Evolutionary conservation across 2,797 vertebrate genomes (phyloP), one percentile per base, ranked within the genome.

Genomic region (Craterocephalus amniculus): DNA sequence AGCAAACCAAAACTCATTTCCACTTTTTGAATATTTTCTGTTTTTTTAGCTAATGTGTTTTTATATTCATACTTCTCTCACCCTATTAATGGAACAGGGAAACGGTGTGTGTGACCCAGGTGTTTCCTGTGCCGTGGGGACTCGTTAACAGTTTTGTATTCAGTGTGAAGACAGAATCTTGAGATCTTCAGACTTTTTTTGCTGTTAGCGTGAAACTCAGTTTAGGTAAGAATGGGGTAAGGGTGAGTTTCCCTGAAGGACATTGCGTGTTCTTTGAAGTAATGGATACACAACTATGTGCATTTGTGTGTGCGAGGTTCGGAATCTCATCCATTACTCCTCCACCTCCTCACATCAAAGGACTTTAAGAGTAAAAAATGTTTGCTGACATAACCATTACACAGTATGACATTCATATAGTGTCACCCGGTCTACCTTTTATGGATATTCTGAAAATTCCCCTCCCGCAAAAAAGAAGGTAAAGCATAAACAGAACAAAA

Each of bases 271-370:
- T 49, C 58, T 61, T 48, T 49, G 26, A 54, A 70, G 58, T 27
- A 56, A 34, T 24, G 52, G 51, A 70, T 63, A 13, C 18, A 26
- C 8, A 27, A 14, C 6, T 13, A 35, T 18, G 40, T 43, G 16
- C 60, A 18, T 45, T 13, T 61, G 40, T 24, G 32, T 31, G n/a
- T 6, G 20, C 8, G n/a, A 31, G 26, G 65, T 58, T 48, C 26
- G 81, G 76, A 80, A 54, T 86, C 79, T 52, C 54, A 63, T 82
- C 87, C 86, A 89, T 90, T 89, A 90, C 80, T 74, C 76, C 77
- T 69, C 84, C 83, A 88, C 84, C 88, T 87, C 79, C 82, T 76
- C 72, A 80, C 76, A 90, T 86, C 71, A 86, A 79, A 85, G 65
- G 74, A 75, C 58, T 62, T 36, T 12, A 72, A 72, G 40, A 3